Conservation (phyloP, 2,888 invertebrate genomes). For the Empis stercorea region DNA sequence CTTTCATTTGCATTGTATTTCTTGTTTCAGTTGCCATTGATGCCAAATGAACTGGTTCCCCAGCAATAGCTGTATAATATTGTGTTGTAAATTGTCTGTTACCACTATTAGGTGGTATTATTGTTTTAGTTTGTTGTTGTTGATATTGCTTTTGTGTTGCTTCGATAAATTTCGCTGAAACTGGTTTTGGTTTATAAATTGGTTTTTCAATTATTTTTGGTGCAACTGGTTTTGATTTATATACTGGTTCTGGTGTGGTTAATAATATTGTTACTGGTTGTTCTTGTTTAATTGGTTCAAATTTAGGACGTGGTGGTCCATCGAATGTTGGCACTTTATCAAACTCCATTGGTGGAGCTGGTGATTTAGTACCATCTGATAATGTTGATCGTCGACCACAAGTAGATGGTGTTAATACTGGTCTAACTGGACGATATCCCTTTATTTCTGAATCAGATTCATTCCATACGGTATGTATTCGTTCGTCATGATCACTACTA, state of each 20-base stretch:
- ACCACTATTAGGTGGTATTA: neutral
- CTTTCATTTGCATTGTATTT: slow-evolving; percentile 56
- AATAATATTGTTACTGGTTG: slow-evolving; percentile 20
- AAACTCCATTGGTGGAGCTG: slow-evolving; percentile 46
- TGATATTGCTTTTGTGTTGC: slow-evolving; percentile 9
- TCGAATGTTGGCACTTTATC: slow-evolving; percentile 38
- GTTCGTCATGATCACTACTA: slow-evolving; percentile 56
- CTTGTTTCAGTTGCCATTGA: slow-evolving; percentile 51
- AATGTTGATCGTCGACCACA: slow-evolving; percentile 33
- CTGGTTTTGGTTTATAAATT: neutral
- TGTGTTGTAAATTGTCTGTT: slow-evolving; percentile 26
- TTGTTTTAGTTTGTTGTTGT: slow-evolving; percentile 11
- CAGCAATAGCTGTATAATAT: slow-evolving; percentile 44
- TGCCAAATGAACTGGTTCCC: slow-evolving; percentile 45
- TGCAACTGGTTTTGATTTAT: slow-evolving; percentile 42
- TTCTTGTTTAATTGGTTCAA: slow-evolving; percentile 43
- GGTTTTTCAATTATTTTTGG: slow-evolving; percentile 33
- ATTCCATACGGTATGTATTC: slow-evolving; percentile 48
- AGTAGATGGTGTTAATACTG: slow-evolving; percentile 40
- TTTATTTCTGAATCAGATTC: slow-evolving; percentile 41
- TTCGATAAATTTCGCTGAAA: slow-evolving; percentile 37
- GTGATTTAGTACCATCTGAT: slow-evolving; percentile 37
- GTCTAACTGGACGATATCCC: slow-evolving; percentile 45
- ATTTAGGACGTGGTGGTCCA: slow-evolving; percentile 41
- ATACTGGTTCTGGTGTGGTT: slow-evolving; percentile 28